Conservation (phyloP, 2,113 vertebrate genomes). For the Lampris incognitus region DNA sequence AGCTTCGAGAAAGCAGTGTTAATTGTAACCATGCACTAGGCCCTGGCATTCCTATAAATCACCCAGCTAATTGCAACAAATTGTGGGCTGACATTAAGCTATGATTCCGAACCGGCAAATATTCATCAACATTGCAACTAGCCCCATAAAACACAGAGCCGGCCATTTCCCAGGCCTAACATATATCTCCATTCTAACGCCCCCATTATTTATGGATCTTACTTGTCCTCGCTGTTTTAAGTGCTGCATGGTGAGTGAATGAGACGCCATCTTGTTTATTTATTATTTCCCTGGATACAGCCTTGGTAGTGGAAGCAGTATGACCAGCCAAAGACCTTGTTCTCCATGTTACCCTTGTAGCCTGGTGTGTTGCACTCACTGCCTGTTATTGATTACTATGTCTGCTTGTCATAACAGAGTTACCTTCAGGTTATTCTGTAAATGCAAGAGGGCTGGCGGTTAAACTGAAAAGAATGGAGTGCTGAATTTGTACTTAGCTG, state of each 20-base stretch:
- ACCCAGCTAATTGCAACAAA: conserved; percentile 85
- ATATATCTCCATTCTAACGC: conserved; percentile 72
- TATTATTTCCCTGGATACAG: conserved; percentile 62
- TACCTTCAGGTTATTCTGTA: conserved; percentile 38
- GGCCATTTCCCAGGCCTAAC: conserved; percentile 75
- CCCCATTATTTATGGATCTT: conserved; percentile 80
- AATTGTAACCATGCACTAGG: conserved; percentile 83
- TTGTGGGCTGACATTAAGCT: conserved; percentile 86
- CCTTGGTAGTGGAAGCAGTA: conserved; percentile 42
- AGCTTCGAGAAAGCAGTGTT: conserved; percentile 77
- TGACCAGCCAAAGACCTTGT: conserved; percentile 61
- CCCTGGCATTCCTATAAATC: conserved; percentile 83
- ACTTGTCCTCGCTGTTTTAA: conserved; percentile 76
- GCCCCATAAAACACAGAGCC: conserved; percentile 79
- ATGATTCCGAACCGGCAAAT: conserved; percentile 84
- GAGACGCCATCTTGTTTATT: conserved; percentile 76
- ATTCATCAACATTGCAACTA: conserved; percentile 84
- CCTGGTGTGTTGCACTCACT: conserved; percentile 44
- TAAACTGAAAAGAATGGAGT: conserved; percentile 6
- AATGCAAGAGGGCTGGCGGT: conserved; percentile 24
- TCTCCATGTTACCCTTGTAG: conserved; percentile 53
- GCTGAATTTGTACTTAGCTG: conserved; percentile 3
- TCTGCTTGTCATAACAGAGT: conserved; percentile 47
- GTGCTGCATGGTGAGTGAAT: conserved; percentile 73
- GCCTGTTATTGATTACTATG: conserved; percentile 56